Evolutionary conservation across 2,888 invertebrate genomes (phyloP).

Genomic region (Melanostoma scalare): DNA sequence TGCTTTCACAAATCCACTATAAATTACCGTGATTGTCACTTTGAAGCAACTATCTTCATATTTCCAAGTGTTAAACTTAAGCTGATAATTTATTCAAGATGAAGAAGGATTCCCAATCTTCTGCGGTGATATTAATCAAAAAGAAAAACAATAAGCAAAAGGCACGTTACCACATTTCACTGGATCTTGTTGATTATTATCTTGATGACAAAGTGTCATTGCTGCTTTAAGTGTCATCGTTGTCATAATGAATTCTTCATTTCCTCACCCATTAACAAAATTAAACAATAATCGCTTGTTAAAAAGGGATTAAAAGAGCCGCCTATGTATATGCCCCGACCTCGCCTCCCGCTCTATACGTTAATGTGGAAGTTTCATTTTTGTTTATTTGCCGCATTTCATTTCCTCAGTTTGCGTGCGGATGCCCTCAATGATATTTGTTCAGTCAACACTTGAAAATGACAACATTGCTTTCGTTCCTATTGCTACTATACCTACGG

Average conservation of each 20-base stretch:
- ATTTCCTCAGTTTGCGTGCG: conserved; percentile 64
- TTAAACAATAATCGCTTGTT: conserved; percentile 71
- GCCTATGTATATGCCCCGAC: conserved; percentile 7
- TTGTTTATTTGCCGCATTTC: conserved; percentile 61
- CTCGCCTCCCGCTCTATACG: conserved; percentile 8
- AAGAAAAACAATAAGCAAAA: not conserved
- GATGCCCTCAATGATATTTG: conserved; percentile 71
- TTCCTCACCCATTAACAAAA: conserved; percentile 50
- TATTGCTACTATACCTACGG: conserved; percentile 6
- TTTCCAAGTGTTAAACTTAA: too few relatives aligned
- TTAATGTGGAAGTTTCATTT: conserved; percentile 42
- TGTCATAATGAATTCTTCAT: conserved; percentile 18
- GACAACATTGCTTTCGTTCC: conserved; percentile 46
- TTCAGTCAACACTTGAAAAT: conserved; percentile 64
- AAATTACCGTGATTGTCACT: too few relatives aligned
- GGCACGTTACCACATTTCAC: not conserved
- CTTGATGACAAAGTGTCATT: conserved; percentile 14
- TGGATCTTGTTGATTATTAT: not conserved
- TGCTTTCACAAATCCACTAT: too few relatives aligned
- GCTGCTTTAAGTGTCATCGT: conserved; percentile 22
- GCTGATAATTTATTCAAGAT: too few relatives aligned
- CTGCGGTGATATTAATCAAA: too few relatives aligned
- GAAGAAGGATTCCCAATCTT: too few relatives aligned
- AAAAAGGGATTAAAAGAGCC: conserved; percentile 68
- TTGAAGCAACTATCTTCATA: too few relatives aligned